phyloP scores from a whole-genome alignment of 1,140 invertebrate genomes.

The Leucophenga varia region DNA sequence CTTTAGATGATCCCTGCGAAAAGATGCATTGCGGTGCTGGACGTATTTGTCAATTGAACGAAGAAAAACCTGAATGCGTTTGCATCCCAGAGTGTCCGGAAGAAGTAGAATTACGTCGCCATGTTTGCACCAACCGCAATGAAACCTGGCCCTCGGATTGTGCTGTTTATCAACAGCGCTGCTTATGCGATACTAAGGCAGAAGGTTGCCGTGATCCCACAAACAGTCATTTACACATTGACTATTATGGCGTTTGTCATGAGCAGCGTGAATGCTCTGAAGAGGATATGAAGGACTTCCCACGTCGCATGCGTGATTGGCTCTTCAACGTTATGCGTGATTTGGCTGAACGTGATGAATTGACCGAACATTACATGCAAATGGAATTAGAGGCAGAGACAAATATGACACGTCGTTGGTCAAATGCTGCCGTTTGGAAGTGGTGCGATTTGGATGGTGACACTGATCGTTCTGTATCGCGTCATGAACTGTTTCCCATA shows the following conservation, averaged over 20 bases:
- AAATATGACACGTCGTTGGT: slow-evolving; percentile 80
- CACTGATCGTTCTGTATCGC: slow-evolving; percentile 80
- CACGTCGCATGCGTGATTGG: slow-evolving; percentile 93
- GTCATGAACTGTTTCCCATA: slow-evolving; percentile 93
- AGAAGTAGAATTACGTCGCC: slow-evolving; percentile 74
- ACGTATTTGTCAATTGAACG: slow-evolving; percentile 77
- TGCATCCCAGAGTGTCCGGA: slow-evolving; percentile 82
- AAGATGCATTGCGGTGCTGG: slow-evolving; percentile 88
- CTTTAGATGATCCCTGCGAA: slow-evolving; percentile 71
- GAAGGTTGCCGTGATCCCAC: slow-evolving; percentile 72
- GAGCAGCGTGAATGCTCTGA: slow-evolving; percentile 75
- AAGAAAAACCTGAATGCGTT: slow-evolving; percentile 77
- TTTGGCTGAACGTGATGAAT: slow-evolving; percentile 84
- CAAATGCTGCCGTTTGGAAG: slow-evolving; percentile 93
- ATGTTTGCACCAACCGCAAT: slow-evolving; percentile 91
- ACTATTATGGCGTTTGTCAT: slow-evolving; percentile 85
- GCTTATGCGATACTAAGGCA: slow-evolving; percentile 77
- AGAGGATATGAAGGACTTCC: slow-evolving; percentile 87
- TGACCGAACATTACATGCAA: slow-evolving; percentile 79
- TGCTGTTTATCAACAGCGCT: slow-evolving; percentile 86
- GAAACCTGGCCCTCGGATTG: slow-evolving; percentile 92
- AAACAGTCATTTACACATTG: slow-evolving; percentile 87
- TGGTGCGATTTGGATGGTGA: slow-evolving; percentile 92
- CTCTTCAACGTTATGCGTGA: slow-evolving; percentile 95
- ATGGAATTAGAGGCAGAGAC: slow-evolving; percentile 88